Evolutionary conservation across 2,888 invertebrate species (phyloP).

Genomic region (Lingula anatina): DNA sequence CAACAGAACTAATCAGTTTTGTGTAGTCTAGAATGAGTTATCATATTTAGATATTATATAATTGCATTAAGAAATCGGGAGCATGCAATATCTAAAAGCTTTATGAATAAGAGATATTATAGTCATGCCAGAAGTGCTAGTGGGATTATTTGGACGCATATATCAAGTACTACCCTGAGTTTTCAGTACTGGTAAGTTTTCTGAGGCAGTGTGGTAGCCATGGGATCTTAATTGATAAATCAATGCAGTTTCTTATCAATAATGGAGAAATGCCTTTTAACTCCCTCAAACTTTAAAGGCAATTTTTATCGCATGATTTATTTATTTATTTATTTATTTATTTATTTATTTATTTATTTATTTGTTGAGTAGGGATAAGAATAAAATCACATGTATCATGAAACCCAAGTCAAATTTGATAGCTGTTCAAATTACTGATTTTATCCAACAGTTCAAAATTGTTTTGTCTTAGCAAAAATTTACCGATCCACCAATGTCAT

Average conservation of each 20-base stretch:
- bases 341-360: slow-evolving; percentile 1
- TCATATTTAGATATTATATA: too few species aligned
- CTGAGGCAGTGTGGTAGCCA: too few species aligned
- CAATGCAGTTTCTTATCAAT: not conserved
- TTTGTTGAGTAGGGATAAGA: not conserved
- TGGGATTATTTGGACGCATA: too few species aligned
- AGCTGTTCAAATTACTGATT: not conserved
- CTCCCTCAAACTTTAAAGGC: not conserved
- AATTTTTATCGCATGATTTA: not conserved
- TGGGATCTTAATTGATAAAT: too few species aligned
- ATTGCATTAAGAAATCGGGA: too few species aligned
- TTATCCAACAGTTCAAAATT: not conserved
- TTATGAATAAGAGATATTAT: too few species aligned
- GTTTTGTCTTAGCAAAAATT: not conserved
- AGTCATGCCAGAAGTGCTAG: too few species aligned
- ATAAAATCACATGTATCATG: not conserved
- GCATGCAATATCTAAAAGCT: too few species aligned
- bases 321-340: not conserved
- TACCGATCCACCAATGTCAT: not conserved
- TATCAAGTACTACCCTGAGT: too few species aligned
- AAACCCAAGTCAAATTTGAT: not conserved
- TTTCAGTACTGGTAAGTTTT: too few species aligned
- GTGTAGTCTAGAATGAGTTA: too few species aligned
- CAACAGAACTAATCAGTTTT: too few species aligned
- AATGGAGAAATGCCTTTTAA: not conserved